Evolutionary conservation across 2,888 invertebrate genomes (phyloP), one percentile per base, ranked within the genome.

Genomic region (Yponomeuta sedellus): DNA sequence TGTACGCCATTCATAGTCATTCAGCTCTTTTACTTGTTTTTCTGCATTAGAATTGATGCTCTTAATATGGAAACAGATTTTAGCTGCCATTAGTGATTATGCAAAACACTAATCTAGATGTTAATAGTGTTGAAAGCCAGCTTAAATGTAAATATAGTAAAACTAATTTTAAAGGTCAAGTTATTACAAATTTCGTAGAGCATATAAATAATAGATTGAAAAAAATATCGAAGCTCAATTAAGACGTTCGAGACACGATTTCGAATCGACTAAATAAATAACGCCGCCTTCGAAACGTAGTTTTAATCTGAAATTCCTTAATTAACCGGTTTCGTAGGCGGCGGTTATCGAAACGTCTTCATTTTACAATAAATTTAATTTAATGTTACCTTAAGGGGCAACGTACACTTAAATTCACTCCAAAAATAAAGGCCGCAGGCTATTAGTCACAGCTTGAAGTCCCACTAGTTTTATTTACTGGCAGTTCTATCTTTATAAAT

Each of bases 361-460:
- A 88, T 88, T 80, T 78, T 74, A 73, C 74, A 76, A 84, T 87
- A 88, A 88, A 86, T 88, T 83, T 78, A 77, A 82, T 75, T 72
- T 85, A 86, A 87, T 81, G 80, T 81, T 82, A 80, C 81, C 71
- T 79, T 81, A 84, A 80, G 78, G 77, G 78, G 56, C 44, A 64
- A 76, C 77, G 71, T 76, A 65, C 44, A 66, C 66, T 65, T 77
- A 72, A 78, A 81, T 66, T 64, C 22, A 61, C 39, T 66, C 28
- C 16, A 40, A 57, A 58, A 25, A 67, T 76, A 76, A 80, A 77
- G 79, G 80, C 77, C 78, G 72, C 72, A 52, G 63, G 65, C 74
- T 79, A 83, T 87, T 87, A 84, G 83, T 88, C 89, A 86, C 89
- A 88, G 89, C 88, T 71, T 82, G 90, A 77, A 74, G 74, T 72